These are phyloP conservation scores for Lineus longissimus DNA, from an alignment of 1,140 invertebrate species.

Conservation along the genomic window DNA sequence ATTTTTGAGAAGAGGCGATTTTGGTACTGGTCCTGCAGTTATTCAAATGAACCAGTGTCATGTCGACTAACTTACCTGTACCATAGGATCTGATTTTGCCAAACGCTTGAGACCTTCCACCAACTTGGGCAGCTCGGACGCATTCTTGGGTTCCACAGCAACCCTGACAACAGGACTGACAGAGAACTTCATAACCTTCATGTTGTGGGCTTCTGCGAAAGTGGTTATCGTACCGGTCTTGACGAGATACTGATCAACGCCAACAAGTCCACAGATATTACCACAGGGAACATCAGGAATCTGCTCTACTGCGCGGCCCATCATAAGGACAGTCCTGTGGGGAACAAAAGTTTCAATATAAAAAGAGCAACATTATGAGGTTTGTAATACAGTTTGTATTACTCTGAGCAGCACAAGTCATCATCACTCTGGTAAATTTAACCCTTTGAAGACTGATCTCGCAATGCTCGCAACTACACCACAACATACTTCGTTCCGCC, in stretches of 20 bases:
- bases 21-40: no score
- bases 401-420: no score
- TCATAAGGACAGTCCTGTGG: conserved; percentile 94
- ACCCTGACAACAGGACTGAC: conserved; percentile 99
- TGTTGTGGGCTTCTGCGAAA: conserved; percentile 98
- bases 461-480: no score
- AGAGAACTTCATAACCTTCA: conserved; percentile 85
- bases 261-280: conserved; percentile 99
- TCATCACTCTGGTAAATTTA: no score
- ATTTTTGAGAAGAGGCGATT: no score
- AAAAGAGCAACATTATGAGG: background rate
- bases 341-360: conserved; percentile 8
- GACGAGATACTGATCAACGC: conserved; percentile 98
- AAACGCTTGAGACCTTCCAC: conserved; percentile 97
- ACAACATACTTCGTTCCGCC: no score
- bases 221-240: conserved; percentile 99
- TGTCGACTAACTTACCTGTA: conserved; percentile 56
- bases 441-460: no score
- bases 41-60: no score
- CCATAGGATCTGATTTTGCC: conserved; percentile 99
- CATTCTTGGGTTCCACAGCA: conserved; percentile 98
- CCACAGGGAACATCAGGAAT: conserved; percentile 99
- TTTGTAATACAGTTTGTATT: no score
- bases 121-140: conserved; percentile 96
- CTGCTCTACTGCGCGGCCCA: conserved; percentile 99